Evolutionary conservation across 2,797 vertebrate species (phyloP), one percentile per base, ranked within the genome.

Genomic region (Kryptolebias ocellatus): DNA sequence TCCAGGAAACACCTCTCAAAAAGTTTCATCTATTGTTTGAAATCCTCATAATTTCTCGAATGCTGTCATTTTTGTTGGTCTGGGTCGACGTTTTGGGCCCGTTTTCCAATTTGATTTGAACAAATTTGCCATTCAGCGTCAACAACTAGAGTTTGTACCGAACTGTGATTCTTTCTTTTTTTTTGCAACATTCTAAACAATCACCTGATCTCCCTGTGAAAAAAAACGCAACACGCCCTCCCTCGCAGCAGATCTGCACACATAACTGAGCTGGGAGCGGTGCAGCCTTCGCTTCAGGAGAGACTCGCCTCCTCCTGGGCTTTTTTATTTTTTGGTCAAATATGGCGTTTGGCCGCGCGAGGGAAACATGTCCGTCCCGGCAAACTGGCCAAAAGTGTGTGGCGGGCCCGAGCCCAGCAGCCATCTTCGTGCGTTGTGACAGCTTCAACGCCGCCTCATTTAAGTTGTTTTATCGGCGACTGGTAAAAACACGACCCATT

Each of bases 191-290:
- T 46, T 20, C 0, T 1, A 10, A 58, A 83, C 77, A 79, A 74
- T 74, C 58, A 72, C 54, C 82, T 70, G 70, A 54, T n/a, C 44
- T 55, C 29, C 60, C 53, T 52, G 53, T 75, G 60, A 24, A 24
- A 24, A 24, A 86, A 67, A 78, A 80, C 76, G 80, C 60, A 37
- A 63, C 76, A 76, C 39, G 0, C 77, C 64, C 74, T 64, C 31
- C 75, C 54, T 61, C 47, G 53, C 37, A 39, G 50, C 44, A 18
- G 50, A 79, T 76, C 60, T 49, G 62, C 60, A 37, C 67, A 64
- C 72, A 78, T 71, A 58, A 67, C 53, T 79, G 72, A 66, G 20
- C 64, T 59, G 78, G 74, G 74, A 54, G 76, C 68, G 61, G 73
- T 78, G 54, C 24, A 39, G n/a, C 39, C 42, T 53, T 50, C 53